These are phyloP conservation scores for Drosophila watanabei DNA, from an alignment of 1,140 invertebrate genomes.

Conservation along the genomic window DNA sequence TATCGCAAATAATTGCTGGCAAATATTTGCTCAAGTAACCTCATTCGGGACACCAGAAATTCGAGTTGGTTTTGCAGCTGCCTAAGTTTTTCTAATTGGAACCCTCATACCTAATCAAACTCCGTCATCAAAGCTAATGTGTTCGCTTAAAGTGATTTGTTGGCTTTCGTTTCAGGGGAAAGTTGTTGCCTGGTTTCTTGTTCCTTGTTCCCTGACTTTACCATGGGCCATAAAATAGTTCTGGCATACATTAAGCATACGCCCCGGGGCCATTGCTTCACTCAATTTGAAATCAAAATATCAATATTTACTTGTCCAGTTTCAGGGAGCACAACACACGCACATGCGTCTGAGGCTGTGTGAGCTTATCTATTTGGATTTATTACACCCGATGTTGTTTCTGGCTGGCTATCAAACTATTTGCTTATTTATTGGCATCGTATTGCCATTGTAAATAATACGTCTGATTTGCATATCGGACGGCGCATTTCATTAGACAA, in stretches of 20 bases:
- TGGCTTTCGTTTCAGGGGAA: constrained; percentile 35
- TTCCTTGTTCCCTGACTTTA: constrained; percentile 3
- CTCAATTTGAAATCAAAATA: constrained; percentile 70
- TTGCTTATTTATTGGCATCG: constrained; percentile 60
- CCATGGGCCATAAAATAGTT: constrained; percentile 11
- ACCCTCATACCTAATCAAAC: constrained; percentile 19
- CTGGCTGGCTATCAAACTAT: constrained; percentile 67
- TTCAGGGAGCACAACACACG: background rate
- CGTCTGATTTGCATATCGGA: constrained; percentile 32
- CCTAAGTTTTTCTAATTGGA: constrained; percentile 47
- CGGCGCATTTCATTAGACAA: constrained; percentile 42
- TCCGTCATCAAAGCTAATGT: constrained; percentile 61
- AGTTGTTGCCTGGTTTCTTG: background rate
- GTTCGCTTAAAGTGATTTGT: constrained; percentile 63
- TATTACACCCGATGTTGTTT: constrained; percentile 46
- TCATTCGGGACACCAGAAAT: constrained; percentile 35
- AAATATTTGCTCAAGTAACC: constrained; percentile 64
- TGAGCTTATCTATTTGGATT: constrained; percentile 48
- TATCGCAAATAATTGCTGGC: constrained; percentile 71
- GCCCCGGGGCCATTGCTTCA: constrained; percentile 32
- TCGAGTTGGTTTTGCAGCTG: constrained; percentile 26
- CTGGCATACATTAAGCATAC: constrained; percentile 29
- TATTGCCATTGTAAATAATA: constrained; percentile 45
- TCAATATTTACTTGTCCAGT: constrained; percentile 66
- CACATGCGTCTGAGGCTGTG: constrained; percentile 6